phyloP scores from a whole-genome alignment of 2,797 vertebrate genomes.

The Tiaroga cobitis region DNA sequence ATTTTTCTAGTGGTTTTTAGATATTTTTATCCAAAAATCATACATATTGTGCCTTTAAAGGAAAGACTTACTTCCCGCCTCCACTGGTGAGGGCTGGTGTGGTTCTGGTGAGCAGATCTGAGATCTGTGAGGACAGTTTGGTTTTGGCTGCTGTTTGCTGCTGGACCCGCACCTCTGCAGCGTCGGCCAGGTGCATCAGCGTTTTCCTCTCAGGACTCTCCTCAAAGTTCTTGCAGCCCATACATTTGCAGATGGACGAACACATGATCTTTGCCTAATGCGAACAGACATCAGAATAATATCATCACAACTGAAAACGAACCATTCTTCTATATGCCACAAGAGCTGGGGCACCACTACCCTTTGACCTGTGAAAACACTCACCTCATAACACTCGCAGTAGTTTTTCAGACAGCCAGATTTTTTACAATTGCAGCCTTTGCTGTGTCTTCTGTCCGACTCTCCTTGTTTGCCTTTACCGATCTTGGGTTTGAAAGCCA shows the following conservation, averaged over 20 bases:
- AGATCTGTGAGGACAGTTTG: constrained; percentile 97
- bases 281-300: neutral
- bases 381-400: constrained; percentile 98
- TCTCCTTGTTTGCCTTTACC: constrained; percentile 98
- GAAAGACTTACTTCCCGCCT: constrained; percentile 87
- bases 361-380: constrained; percentile 13
- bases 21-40: neutral
- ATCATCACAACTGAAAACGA: neutral
- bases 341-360: neutral
- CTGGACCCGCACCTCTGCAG: constrained; percentile 95
- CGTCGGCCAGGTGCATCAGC: constrained; percentile 96
- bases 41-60: neutral
- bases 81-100: constrained; percentile 87
- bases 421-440: constrained; percentile 98
- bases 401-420: constrained; percentile 99
- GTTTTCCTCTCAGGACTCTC: constrained; percentile 98
- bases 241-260: constrained; percentile 98
- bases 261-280: constrained; percentile 98
- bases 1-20: neutral
- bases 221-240: constrained; percentile 99
- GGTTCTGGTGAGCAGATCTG: constrained; percentile 92
- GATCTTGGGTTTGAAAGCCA: constrained; percentile 98
- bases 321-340: neutral
- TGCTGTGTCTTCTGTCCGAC: constrained; percentile 95
- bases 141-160: constrained; percentile 98